Evolutionary conservation across 1,140 invertebrate genomes (phyloP), one percentile per base, ranked within the genome.

Genomic region (Rhyacophila brunnea): DNA sequence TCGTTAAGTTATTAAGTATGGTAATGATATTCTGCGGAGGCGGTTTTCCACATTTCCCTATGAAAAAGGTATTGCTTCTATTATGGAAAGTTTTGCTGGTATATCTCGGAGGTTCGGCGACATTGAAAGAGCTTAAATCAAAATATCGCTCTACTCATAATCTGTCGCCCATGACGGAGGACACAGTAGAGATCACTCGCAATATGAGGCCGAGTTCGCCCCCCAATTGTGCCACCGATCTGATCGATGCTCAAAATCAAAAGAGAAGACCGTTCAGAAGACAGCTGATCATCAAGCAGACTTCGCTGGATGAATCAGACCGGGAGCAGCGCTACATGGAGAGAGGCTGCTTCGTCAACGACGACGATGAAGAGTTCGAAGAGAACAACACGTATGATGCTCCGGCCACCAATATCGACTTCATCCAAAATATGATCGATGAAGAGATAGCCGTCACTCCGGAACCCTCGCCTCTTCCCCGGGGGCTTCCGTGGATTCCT

Each of bases 11-110:
- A 53, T 83, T 98, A 43, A 87, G 88, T 61, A 95, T 98, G 95
- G 91, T 98, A 6, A 96, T 93, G 14, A 85, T 88, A 64, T 95
- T 98, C 71, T 98, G 95, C 77, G 94, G 92, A 69, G 95, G 95
- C 0, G 87, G 89, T 36, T 91, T 93, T 9, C 92, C 95, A 42
- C 93, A 97, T 80, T 98, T 96, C 80, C 96, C 96, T 11, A 97
- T 98, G 85, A 98, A 96, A 73, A 99, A 99, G 81, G 91, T 98
- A 49, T 77, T 99, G 19, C 75, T 99, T n/a, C 74, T 99, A 1
- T 71, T 99, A 10, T 99, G 96, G 96, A 99, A 99, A 81, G 84
- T 95, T 2, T 85, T 97, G 42, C 77, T 99, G 47, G 83, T 96
- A 1, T 90, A 92, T 9, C 78, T 98, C 14, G 96, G 96, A 17